phyloP scores from a whole-genome alignment of 1,140 invertebrate species.

The Meloidogyne floridensis region DNA sequence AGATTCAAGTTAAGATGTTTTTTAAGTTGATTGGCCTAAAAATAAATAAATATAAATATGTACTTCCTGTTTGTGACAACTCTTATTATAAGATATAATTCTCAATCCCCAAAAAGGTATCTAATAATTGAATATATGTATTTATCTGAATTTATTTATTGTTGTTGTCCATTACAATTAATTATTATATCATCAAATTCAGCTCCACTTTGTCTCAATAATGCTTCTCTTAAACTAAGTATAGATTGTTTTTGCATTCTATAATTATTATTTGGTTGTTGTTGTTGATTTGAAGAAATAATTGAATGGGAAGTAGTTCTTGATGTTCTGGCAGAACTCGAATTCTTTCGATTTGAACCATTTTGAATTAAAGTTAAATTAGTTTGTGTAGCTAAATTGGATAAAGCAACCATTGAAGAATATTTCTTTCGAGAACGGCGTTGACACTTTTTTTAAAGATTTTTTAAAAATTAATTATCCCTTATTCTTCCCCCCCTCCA shows the following conservation, averaged over 20 bases:
- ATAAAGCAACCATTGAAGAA: conserved; percentile 24
- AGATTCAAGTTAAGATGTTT: too few relatives aligned
- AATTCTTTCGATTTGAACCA: conserved; percentile 8
- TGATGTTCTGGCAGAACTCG: neutral
- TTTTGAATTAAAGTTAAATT: conserved; percentile 20
- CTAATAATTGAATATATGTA: too few relatives aligned
- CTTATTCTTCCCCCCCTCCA: too few relatives aligned
- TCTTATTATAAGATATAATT: too few relatives aligned
- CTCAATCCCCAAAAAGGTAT: too few relatives aligned
- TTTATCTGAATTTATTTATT: too few relatives aligned
- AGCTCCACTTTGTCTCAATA: conserved; percentile 19
- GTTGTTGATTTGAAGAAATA: neutral
- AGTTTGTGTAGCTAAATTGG: conserved; percentile 23
- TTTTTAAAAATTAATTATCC: neutral
- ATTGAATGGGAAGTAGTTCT: neutral
- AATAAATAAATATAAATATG: too few relatives aligned
- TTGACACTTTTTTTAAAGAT: conserved; percentile 33
- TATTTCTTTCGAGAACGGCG: conserved; percentile 43
- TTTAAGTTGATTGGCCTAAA: too few relatives aligned
- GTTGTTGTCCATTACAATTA: too few relatives aligned
- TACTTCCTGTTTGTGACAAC: too few relatives aligned
- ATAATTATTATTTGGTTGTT: conserved; percentile 6
- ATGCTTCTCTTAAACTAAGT: conserved; percentile 18
- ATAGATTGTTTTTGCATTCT: conserved; percentile 22
- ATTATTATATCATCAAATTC: conserved; percentile 15